Conservation (phyloP, 2,797 vertebrate genomes). For the Squalus acanthias region DNA sequence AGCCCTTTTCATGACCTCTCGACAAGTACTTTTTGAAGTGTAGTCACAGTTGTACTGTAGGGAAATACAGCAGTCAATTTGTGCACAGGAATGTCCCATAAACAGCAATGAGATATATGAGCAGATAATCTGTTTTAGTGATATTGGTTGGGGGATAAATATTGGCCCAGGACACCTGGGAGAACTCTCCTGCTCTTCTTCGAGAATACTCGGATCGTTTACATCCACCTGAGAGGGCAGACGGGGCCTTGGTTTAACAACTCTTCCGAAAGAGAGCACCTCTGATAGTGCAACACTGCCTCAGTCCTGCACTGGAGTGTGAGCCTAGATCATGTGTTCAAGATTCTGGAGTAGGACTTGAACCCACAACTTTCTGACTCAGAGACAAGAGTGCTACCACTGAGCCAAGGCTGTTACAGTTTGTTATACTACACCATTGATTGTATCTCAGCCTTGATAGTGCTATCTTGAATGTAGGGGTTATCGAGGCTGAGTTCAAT, state of each 20-base stretch:
- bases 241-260: not conserved
- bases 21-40: too few species aligned
- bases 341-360: not conserved
- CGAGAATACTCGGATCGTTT: not conserved
- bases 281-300: not conserved
- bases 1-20: not conserved
- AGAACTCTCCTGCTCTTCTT: not conserved
- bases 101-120: not conserved
- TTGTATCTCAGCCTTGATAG: not conserved
- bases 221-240: not conserved
- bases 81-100: not conserved
- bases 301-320: too few species aligned
- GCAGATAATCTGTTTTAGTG: not conserved
- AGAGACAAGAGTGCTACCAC: too few species aligned
- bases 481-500: not conserved
- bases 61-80: too few species aligned
- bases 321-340: not conserved
- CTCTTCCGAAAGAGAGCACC: not conserved
- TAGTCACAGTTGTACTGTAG: too few species aligned
- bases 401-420: not conserved
- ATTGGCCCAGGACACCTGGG: not conserved
- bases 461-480: not conserved
- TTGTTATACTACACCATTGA: not conserved
- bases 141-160: not conserved
- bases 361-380: not conserved